phyloP scores from a whole-genome alignment of 2,113 vertebrate genomes.

The Osmerus eperlanus region DNA sequence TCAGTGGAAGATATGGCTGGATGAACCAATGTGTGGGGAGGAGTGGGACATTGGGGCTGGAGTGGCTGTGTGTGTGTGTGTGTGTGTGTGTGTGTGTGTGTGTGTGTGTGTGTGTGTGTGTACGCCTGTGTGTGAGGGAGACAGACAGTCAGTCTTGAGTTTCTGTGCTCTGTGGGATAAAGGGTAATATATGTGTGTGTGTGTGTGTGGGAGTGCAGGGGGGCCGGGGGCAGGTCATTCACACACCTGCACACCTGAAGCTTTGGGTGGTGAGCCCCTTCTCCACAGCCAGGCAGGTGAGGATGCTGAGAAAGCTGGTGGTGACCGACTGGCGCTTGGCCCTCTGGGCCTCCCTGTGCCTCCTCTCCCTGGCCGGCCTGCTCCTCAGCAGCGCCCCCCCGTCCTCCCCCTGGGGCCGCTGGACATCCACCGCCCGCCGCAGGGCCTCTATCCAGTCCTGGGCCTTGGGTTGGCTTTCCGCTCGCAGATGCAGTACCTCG shows the following conservation, averaged over 20 bases:
- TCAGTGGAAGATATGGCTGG: neutral
- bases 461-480: conserved; percentile 80
- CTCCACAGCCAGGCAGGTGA: conserved; percentile 90
- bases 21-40: neutral
- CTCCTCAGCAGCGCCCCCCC: conserved; percentile 76
- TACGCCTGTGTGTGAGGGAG: conserved; percentile 1
- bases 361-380: conserved; percentile 67
- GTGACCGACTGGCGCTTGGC: conserved; percentile 92
- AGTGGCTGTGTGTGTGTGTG: neutral
- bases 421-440: conserved; percentile 71
- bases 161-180: too few species aligned
- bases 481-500: conserved; percentile 82
- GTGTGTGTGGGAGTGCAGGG: neutral
- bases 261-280: conserved; percentile 95
- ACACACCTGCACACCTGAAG: conserved; percentile 95
- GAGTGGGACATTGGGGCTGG: neutral
- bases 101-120: conserved; percentile 4
- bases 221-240: conserved; percentile 6
- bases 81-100: neutral
- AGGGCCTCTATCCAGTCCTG: conserved; percentile 89
- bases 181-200: neutral
- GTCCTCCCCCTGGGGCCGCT: conserved; percentile 60
- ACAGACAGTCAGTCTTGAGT: neutral
- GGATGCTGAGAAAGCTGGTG: conserved; percentile 94
- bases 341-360: conserved; percentile 70